These are phyloP conservation scores for Synaphobranchus kaupii DNA, from an alignment of 2,797 vertebrate genomes.

Conservation along the genomic window DNA sequence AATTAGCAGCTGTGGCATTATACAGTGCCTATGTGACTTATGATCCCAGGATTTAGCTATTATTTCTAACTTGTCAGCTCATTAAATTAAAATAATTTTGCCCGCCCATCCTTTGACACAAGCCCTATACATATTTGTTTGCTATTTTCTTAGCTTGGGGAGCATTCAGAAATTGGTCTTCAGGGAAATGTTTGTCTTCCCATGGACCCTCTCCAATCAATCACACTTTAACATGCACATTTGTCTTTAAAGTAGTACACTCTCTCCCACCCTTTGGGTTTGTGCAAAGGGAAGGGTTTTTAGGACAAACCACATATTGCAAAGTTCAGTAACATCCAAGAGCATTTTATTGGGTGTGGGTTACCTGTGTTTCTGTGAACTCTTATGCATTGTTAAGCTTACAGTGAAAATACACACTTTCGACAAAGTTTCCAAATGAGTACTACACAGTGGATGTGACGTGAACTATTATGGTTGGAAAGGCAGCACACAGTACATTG, in stretches of 20 bases:
- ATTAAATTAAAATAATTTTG: slow-evolving; percentile 74
- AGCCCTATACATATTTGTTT: slow-evolving; percentile 59
- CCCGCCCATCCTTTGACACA: slow-evolving; percentile 52
- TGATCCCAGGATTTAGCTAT: slow-evolving; percentile 66
- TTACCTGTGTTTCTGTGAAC: neutral
- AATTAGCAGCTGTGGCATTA: slow-evolving; percentile 70
- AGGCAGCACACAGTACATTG: neutral
- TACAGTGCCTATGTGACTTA: slow-evolving; percentile 69
- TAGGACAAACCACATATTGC: slow-evolving; percentile 1
- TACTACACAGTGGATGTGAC: neutral
- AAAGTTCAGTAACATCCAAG: slow-evolving; percentile 4
- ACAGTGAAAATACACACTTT: neutral
- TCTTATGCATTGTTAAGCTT: neutral
- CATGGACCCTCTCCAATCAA: slow-evolving; percentile 73
- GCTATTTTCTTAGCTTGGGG: slow-evolving; percentile 71
- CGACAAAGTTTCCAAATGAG: neutral
- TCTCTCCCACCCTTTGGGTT: slow-evolving; percentile 40
- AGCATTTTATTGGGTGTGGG: neutral
- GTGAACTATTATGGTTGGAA: neutral
- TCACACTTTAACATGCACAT: slow-evolving; percentile 57
- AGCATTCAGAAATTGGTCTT: slow-evolving; percentile 75
- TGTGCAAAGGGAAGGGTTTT: neutral
- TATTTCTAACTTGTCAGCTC: slow-evolving; percentile 72
- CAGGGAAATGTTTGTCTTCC: slow-evolving; percentile 75
- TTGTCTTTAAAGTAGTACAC: slow-evolving; percentile 70